phyloP scores from a whole-genome alignment of 2,797 vertebrate species.

The Alcedo atthis region DNA sequence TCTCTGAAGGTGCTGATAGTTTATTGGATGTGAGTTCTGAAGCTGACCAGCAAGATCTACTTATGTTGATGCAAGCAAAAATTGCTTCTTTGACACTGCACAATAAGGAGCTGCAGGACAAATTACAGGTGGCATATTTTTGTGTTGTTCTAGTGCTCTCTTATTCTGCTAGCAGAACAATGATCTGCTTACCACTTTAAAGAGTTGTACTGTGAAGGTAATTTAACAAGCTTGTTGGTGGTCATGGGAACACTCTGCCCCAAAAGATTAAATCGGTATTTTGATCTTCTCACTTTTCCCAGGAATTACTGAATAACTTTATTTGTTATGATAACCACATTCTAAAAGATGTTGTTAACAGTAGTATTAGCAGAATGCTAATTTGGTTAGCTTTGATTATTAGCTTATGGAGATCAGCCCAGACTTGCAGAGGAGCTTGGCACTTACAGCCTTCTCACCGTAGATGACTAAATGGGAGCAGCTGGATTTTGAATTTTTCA shows the following conservation, averaged over 20 bases:
- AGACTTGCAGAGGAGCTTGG: background rate
- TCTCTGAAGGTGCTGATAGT: constrained; percentile 75
- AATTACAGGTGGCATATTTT: constrained; percentile 84
- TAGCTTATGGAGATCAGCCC: background rate
- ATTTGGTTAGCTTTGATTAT: constrained; percentile 16
- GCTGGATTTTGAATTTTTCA: background rate
- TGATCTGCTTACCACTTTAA: background rate
- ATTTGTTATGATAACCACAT: background rate
- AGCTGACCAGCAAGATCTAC: constrained; percentile 83
- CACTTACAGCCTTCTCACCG: background rate
- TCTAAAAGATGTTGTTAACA: constrained; percentile 1
- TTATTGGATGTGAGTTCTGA: constrained; percentile 79
- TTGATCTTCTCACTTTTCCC: constrained; percentile 17
- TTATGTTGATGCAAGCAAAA: constrained; percentile 89
- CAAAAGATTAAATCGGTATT: constrained; percentile 25
- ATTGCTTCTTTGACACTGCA: constrained; percentile 89
- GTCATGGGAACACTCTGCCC: background rate
- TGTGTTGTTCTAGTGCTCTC: background rate
- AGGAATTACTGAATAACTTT: constrained; percentile 6
- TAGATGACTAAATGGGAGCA: background rate
- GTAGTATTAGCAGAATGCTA: constrained; percentile 7
- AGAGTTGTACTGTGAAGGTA: background rate
- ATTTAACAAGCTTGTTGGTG: background rate
- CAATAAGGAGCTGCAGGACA: constrained; percentile 91
- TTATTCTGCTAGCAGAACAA: background rate